phyloP scores from a whole-genome alignment of 2,113 vertebrate species.

The Cranoglanis bouderius region DNA sequence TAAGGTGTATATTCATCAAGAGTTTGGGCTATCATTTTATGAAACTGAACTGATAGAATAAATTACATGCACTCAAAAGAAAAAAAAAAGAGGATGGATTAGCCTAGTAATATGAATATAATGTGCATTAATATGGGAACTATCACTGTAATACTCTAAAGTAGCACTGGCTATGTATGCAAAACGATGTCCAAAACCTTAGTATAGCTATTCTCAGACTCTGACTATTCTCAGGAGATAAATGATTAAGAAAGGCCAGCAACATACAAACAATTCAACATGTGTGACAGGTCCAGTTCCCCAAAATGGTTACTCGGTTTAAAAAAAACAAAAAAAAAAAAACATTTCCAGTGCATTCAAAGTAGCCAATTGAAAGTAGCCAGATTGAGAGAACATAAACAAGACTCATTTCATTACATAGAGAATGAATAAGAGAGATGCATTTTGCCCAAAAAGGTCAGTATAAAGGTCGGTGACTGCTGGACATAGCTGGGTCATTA shows the following conservation, averaged over 20 bases:
- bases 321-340: background rate
- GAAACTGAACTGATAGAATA: background rate
- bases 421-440: background rate
- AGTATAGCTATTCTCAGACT: background rate
- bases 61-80: background rate
- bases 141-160: background rate
- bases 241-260: background rate
- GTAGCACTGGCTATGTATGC: background rate
- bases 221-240: background rate
- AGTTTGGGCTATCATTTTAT: background rate
- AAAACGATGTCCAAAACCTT: background rate
- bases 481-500: background rate
- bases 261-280: background rate
- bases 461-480: slow-evolving; percentile 16
- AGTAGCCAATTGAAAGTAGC: no score
- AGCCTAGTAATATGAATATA: background rate
- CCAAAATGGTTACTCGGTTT: background rate
- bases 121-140: background rate
- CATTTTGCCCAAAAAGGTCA: slow-evolving; percentile 3
- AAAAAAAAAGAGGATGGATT: background rate
- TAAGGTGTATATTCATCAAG: background rate
- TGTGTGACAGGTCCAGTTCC: background rate
- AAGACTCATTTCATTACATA: background rate
- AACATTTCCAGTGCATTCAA: background rate
- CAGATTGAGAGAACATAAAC: background rate